Base-by-base conservation (phyloP, 2,888 invertebrate species). In the Hermodice carunculata region DNA sequence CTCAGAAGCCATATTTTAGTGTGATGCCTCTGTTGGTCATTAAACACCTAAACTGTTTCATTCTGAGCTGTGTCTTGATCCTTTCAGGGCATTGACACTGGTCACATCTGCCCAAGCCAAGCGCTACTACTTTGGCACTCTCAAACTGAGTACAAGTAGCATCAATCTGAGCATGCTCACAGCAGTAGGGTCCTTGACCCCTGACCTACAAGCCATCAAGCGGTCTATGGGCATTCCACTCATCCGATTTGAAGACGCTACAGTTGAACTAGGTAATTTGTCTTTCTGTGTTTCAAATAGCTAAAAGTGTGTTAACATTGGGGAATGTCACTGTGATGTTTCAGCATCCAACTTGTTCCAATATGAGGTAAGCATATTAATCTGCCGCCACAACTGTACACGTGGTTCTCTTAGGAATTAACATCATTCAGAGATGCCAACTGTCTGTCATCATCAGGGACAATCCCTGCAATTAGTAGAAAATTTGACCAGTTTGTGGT, bases 181-280 rank as follows among this genome's bases (percentile, higher is more conserved):
- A 28, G 91, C 94, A 0, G n/a, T n/a, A n/a, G 91, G 91, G 73
- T 95, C 95, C 86, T 87, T 99, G 64, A 90, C 92, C 0, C 85
- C 89, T 0, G 91, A 93, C 78, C 89, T 98, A 69, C 89, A 91
- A 11, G 67, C 89, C 69, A 91, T 97, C 61, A 98, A 98, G 88
- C 91, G 93, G 67, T 91, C 92, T 69, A 89, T 96, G 59, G 94
- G 95, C 1, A 88, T 98, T 46, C 95, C 94, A 46, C 89, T 99
- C 63, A 93, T 98, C 75, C 93, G 94, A 83, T 99, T 99, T 87
- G 98, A 98, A 87, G 96, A 98, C 86, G 98, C 98, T 17, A 90
- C 93, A 44, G 94, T 99, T 17, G 94, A 96, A 81, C 88, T 99
- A 71, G 86, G 84, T 86, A 66, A 70, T 76, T 73, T 11, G 54